Evolutionary conservation across 2,888 invertebrate genomes (phyloP), one percentile per base, ranked within the genome.

Genomic region (Diloba caeruleocephala): DNA sequence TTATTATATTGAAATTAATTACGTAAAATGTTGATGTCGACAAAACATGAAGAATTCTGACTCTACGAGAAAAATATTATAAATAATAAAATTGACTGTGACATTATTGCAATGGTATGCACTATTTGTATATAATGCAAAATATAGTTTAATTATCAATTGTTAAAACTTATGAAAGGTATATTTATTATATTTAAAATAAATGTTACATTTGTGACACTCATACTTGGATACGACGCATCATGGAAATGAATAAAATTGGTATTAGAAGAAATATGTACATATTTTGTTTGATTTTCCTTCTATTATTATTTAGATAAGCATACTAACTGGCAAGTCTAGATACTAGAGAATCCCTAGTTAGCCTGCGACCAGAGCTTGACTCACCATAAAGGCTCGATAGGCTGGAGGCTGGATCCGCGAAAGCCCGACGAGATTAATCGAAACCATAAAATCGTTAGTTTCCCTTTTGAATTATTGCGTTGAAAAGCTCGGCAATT

Each of bases 241-340:
- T 23, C 12, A 8, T 15, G 37, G 14, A 25, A 55, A 37, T 32
- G 54, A 55, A 21, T 52, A 56, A 8, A 31, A 32, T 46, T 46
- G 34, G 25, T 36, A 10, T 38, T n/a, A n/a, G n/a, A 14, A 25
- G 0, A 0, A 29, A 13, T 13, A 13, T 12, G n/a, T n/a, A n/a
- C n/a, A n/a, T n/a, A n/a, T n/a, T n/a, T n/a, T n/a, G n/a, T n/a
- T n/a, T n/a, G n/a, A n/a, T n/a, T n/a, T n/a, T n/a, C n/a, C n/a
- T n/a, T n/a, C n/a, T n/a, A n/a, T n/a, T n/a, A n/a, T n/a, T n/a
- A n/a, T n/a, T n/a, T n/a, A n/a, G n/a, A n/a, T n/a, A n/a, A n/a
- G n/a, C n/a, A n/a, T n/a, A n/a, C n/a, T n/a, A n/a, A n/a, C n/a
- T n/a, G n/a, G n/a, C n/a, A n/a, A n/a, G n/a, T n/a, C n/a, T n/a